phyloP scores from a whole-genome alignment of 2,888 invertebrate species.

The Hypselothyrea guttata region DNA sequence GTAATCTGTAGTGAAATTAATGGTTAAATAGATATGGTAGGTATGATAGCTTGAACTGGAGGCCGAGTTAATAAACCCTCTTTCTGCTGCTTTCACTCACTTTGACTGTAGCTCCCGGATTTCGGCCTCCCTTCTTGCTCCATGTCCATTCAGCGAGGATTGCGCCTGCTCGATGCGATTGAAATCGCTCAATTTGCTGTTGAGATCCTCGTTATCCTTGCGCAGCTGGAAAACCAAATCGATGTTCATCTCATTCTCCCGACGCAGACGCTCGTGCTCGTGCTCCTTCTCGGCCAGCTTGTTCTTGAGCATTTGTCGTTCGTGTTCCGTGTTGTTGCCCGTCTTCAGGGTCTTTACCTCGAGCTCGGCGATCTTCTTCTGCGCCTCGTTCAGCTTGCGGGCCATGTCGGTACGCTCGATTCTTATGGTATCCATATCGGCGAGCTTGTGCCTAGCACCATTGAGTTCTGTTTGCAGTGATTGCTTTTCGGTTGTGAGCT shows the following conservation, averaged over 20 bases:
- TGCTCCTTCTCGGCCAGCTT: conserved; percentile 89
- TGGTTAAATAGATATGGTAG: neutral
- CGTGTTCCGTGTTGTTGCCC: conserved; percentile 83
- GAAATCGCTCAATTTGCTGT: conserved; percentile 91
- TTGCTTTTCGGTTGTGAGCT: conserved; percentile 91
- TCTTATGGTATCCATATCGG: conserved; percentile 76
- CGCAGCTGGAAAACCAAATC: conserved; percentile 89
- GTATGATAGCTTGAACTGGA: no score
- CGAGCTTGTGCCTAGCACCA: conserved; percentile 71
- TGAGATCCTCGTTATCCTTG: conserved; percentile 90
- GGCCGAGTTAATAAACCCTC: no score
- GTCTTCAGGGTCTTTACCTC: conserved; percentile 77
- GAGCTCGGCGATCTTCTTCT: conserved; percentile 77
- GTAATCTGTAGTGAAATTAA: conserved; percentile 81
- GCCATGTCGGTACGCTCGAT: conserved; percentile 79
- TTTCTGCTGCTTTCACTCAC: conserved; percentile 81
- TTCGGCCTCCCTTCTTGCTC: conserved; percentile 89
- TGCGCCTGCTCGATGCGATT: conserved; percentile 92
- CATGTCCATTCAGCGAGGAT: conserved; percentile 89
- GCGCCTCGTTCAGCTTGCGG: conserved; percentile 74
- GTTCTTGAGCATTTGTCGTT: conserved; percentile 87
- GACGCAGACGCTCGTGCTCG: conserved; percentile 87
- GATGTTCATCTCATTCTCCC: conserved; percentile 86
- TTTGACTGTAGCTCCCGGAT: conserved; percentile 87
- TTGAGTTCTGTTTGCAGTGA: conserved; percentile 85